Conservation (phyloP, 2,888 invertebrate species). For the Morpho achilles region DNA sequence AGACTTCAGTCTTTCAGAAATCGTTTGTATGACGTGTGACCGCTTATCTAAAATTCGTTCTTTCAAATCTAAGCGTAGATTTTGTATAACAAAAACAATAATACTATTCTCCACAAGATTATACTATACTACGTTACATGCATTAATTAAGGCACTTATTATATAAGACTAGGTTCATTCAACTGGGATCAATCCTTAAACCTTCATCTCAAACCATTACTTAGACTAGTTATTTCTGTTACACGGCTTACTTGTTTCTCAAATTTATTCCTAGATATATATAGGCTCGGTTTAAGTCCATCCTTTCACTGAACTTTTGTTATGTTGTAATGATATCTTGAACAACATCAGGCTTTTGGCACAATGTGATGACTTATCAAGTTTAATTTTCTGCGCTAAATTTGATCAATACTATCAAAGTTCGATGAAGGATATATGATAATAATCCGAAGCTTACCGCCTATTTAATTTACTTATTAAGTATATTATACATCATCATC, state of each 20-base stretch:
- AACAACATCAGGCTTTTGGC: no score
- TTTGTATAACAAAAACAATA: neutral
- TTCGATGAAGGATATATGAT: no score
- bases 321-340: no score
- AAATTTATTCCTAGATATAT: no score
- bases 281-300: no score
- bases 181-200: constrained; percentile 33
- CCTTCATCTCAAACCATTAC: neutral
- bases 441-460: no score
- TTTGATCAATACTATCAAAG: neutral
- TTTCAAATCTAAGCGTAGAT: neutral
- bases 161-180: constrained; percentile 51
- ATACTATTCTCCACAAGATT: neutral
- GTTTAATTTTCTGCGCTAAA: neutral
- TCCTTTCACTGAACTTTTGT: no score
- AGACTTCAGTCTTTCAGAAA: constrained; percentile 25
- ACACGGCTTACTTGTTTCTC: no score
- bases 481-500: constrained; percentile 50
- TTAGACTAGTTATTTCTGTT: no score
- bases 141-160: constrained; percentile 50
- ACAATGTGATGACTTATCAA: no score
- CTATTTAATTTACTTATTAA: no score
- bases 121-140: neutral
- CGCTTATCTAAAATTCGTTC: constrained; percentile 2
- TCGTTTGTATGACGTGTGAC: neutral